Evolutionary conservation across 2,888 invertebrate genomes (phyloP).

Genomic region (Julus scanicus): DNA sequence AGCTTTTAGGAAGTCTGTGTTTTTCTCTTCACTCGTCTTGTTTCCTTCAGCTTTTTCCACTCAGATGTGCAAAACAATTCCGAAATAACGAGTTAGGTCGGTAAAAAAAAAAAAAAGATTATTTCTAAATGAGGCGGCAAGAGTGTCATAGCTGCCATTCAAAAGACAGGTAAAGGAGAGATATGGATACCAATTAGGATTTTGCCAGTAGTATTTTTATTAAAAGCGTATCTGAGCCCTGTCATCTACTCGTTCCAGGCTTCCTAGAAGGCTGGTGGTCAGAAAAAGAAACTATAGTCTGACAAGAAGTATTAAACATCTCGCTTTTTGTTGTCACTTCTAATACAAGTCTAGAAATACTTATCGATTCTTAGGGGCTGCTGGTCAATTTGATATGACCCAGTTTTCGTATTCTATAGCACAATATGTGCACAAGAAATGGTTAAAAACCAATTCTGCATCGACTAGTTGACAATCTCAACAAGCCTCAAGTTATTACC

Average conservation of each 20-base stretch:
- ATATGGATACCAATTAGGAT: constrained; percentile 37
- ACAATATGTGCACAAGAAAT: no score
- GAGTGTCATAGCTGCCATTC: constrained; percentile 23
- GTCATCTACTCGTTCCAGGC: background rate
- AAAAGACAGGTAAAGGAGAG: constrained; percentile 32
- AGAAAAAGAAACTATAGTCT: background rate
- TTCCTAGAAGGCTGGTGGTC: background rate
- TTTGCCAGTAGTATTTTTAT: background rate
- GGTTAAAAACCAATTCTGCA: background rate
- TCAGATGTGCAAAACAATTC: constrained; percentile 11
- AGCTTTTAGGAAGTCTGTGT: constrained; percentile 48
- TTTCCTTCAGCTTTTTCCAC: background rate
- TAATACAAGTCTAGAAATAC: background rate
- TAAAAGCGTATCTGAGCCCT: background rate
- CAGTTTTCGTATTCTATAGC: no score
- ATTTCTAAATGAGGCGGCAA: constrained; percentile 14
- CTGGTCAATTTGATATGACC: no score
- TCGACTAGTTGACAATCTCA: no score
- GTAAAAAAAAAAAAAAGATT: constrained; percentile 4
- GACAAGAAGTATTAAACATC: constrained; percentile 7
- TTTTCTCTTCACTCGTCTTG: background rate
- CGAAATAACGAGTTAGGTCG: background rate
- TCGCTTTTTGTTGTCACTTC: background rate
- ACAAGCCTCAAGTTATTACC: no score
- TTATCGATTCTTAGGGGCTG: background rate